Percentiles rank a stretch among this genome's conserved stretches.
Conservation (phyloP, 2,888 invertebrate genomes). For the Gryllus longicercus region DNA sequence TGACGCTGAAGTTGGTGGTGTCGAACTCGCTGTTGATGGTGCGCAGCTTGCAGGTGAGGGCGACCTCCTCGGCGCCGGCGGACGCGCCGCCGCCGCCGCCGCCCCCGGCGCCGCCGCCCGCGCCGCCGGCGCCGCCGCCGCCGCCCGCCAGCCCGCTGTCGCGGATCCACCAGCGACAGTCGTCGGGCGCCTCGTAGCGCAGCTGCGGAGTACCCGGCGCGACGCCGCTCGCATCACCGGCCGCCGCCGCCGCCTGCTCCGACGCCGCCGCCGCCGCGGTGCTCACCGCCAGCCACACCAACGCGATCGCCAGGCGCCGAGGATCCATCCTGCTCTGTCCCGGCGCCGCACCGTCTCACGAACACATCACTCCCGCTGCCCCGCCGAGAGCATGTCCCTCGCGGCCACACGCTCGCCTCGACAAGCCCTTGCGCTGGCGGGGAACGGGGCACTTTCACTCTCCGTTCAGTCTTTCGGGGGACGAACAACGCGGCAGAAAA, state of each 20-base stretch:
- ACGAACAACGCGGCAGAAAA: too few relatives aligned
- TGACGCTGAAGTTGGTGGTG: constrained; percentile 83
- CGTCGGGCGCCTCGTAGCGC: constrained; percentile 78
- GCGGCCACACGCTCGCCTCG: too few relatives aligned
- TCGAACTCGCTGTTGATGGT: constrained; percentile 85
- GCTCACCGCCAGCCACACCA: constrained; percentile 11
- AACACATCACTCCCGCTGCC: constrained; percentile 12
- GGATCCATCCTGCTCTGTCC: neutral
- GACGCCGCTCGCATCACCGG: neutral
- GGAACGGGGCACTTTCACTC: too few relatives aligned
- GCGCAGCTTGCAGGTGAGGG: constrained; percentile 73
- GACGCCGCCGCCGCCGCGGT: constrained; percentile 12
- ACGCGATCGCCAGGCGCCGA: neutral
- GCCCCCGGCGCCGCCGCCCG: constrained; percentile 70
- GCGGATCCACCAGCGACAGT: constrained; percentile 74
- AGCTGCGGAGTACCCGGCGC: constrained; percentile 46
- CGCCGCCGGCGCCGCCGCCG: constrained; percentile 40
- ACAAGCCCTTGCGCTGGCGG: too few relatives aligned
- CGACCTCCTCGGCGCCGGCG: constrained; percentile 62
- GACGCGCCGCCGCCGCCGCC: constrained; percentile 77
- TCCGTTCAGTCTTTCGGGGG: too few relatives aligned
- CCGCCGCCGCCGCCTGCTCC: constrained; percentile 36
- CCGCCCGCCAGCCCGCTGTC: constrained; percentile 43
- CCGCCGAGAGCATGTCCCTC: too few relatives aligned
- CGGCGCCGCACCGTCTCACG: neutral